These are phyloP conservation scores for Listronotus oregonensis DNA, from an alignment of 1,140 invertebrate genomes.

Conservation along the genomic window DNA sequence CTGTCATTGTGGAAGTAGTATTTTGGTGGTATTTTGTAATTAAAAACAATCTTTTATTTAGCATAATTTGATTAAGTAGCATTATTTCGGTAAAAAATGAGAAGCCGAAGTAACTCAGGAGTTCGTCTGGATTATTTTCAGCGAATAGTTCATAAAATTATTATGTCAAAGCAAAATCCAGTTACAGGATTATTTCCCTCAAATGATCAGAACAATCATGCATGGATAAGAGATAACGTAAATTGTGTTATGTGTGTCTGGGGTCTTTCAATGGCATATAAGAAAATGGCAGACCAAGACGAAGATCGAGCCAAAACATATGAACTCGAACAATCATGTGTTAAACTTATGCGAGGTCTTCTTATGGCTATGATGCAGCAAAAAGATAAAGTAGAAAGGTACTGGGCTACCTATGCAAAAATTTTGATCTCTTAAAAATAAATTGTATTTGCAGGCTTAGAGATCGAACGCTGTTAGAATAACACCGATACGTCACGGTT, in stretches of 20 bases:
- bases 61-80: too few relatives aligned
- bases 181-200: constrained; percentile 92
- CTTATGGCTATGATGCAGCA: constrained; percentile 99
- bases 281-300: constrained; percentile 97
- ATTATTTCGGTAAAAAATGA: constrained; percentile 29
- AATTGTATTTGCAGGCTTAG: too few relatives aligned
- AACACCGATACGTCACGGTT: too few relatives aligned
- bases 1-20: too few relatives aligned
- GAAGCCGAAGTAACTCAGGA: constrained; percentile 89
- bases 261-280: constrained; percentile 97
- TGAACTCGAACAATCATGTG: constrained; percentile 92
- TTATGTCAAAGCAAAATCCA: constrained; percentile 92
- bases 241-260: constrained; percentile 97
- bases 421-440: too few relatives aligned
- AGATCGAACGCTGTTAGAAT: too few relatives aligned
- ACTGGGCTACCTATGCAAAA: too few relatives aligned
- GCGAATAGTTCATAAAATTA: constrained; percentile 87
- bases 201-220: constrained; percentile 85
- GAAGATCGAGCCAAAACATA: constrained; percentile 98
- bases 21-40: too few relatives aligned
- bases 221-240: constrained; percentile 98
- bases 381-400: constrained; percentile 91
- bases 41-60: too few relatives aligned
- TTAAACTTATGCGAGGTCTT: constrained; percentile 82
- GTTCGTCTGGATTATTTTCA: constrained; percentile 95